Conservation (phyloP, 2,888 invertebrate genomes). For the Brenthis ino region DNA sequence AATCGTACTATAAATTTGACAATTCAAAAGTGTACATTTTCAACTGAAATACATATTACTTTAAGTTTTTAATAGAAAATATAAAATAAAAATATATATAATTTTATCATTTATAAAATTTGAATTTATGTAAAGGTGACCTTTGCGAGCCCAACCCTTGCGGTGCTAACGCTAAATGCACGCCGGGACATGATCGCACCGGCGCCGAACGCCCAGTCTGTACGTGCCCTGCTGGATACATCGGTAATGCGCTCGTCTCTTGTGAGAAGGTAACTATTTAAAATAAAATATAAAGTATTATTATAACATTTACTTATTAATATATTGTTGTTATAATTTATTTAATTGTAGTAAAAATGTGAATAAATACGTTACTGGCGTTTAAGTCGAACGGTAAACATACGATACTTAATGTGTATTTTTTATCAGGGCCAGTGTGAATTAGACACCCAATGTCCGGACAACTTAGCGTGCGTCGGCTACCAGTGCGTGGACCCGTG, state of each 20-base stretch:
- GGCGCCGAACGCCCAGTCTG: slow-evolving; percentile 93
- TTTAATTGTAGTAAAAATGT: too few relatives aligned
- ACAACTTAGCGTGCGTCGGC: slow-evolving; percentile 89
- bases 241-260: slow-evolving; percentile 88
- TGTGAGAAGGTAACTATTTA: slow-evolving; percentile 83
- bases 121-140: slow-evolving; percentile 81
- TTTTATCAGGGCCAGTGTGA: slow-evolving; percentile 88
- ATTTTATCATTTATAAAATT: background rate
- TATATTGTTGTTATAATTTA: too few relatives aligned
- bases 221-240: slow-evolving; percentile 89
- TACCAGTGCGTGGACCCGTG: slow-evolving; percentile 89
- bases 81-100: background rate
- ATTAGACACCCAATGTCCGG: slow-evolving; percentile 88
- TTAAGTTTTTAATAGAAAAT: background rate
- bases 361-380: too few relatives aligned
- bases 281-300: background rate
- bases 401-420: background rate
- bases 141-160: slow-evolving; percentile 94
- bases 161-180: slow-evolving; percentile 89
- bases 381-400: background rate
- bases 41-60: too few relatives aligned
- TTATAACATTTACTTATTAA: too few relatives aligned
- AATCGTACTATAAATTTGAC: background rate
- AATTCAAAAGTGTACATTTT: background rate
- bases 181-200: slow-evolving; percentile 91